Evolutionary conservation across 2,888 invertebrate genomes (phyloP).

Genomic region (Ypsolopha sequella): DNA sequence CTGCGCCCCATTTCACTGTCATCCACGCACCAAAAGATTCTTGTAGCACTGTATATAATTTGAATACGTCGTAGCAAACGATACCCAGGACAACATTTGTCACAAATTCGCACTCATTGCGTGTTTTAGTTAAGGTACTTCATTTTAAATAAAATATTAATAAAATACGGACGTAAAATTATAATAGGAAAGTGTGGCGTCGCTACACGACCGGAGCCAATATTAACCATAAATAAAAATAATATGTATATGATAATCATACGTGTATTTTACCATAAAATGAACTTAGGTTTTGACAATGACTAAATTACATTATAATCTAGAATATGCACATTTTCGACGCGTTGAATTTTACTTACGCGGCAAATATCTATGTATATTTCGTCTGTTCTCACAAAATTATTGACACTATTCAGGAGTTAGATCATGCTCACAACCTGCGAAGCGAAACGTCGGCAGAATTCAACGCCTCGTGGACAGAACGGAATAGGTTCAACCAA

Average conservation of each 20-base stretch:
- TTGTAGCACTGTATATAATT: too few relatives aligned
- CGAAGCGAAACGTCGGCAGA: constrained; percentile 12
- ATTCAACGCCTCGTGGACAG: constrained; percentile 20
- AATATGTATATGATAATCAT: not conserved
- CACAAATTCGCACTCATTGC: constrained; percentile 24
- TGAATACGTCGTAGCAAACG: constrained; percentile 17
- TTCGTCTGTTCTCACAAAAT: not conserved
- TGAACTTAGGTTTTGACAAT: constrained; percentile 56
- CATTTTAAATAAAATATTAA: constrained; percentile 34
- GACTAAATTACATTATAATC: constrained; percentile 64
- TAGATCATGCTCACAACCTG: constrained; percentile 26
- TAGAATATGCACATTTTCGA: constrained; percentile 42
- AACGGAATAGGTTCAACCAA: constrained; percentile 22
- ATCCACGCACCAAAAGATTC: constrained; percentile 27
- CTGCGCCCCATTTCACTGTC: not conserved
- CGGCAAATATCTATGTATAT: constrained; percentile 6
- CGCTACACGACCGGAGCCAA: constrained; percentile 63
- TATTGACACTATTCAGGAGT: not conserved
- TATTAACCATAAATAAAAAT: constrained; percentile 9
- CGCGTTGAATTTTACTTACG: constrained; percentile 21
- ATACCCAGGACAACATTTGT: too few relatives aligned
- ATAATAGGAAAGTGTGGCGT: constrained; percentile 51
- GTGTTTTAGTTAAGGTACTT: constrained; percentile 27
- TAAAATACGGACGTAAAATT: constrained; percentile 47
- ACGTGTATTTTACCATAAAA: constrained; percentile 39